A percentile compares a stretch with the other conserved stretches of the same genome.
phyloP scores from a whole-genome alignment of 2,113 vertebrate genomes.

The Hyla sarda region DNA sequence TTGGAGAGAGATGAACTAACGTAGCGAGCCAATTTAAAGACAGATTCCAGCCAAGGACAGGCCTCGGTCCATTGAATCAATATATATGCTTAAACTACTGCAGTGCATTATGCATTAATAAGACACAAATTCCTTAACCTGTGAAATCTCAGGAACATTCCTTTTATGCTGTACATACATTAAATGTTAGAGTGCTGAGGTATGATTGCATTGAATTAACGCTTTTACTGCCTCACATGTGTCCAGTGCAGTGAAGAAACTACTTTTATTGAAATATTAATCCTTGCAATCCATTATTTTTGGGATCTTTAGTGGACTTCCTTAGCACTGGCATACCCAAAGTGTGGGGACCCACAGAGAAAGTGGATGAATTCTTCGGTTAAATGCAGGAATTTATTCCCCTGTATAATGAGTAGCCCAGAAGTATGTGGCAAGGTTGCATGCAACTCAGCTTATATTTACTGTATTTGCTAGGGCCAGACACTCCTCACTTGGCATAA shows the following conservation, averaged over 20 bases:
- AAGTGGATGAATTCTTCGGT: too few species aligned
- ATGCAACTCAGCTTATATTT: too few species aligned
- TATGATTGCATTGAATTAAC: not conserved
- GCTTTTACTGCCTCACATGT: not conserved
- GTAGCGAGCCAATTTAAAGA: slow-evolving; percentile 42
- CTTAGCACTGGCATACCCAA: too few species aligned
- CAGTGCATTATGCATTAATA: slow-evolving; percentile 7
- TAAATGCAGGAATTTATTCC: too few species aligned
- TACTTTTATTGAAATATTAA: too few species aligned
- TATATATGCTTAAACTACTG: slow-evolving; percentile 27
- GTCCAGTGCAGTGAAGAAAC: not conserved
- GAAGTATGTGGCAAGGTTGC: too few species aligned
- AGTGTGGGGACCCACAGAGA: too few species aligned
- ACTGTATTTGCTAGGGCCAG: too few species aligned
- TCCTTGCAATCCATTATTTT: not conserved
- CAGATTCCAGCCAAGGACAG: slow-evolving; percentile 41
- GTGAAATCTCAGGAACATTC: not conserved
- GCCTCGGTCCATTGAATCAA: slow-evolving; percentile 16
- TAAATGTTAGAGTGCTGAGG: not conserved
- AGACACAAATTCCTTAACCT: slow-evolving; percentile 12
- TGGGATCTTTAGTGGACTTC: too few species aligned
- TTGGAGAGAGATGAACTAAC: slow-evolving; percentile 38
- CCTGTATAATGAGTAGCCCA: too few species aligned
- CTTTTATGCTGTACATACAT: not conserved
- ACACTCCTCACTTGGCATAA: too few species aligned